Conservation (phyloP, 2,113 vertebrate species). For the Montifringilla adamsi region DNA sequence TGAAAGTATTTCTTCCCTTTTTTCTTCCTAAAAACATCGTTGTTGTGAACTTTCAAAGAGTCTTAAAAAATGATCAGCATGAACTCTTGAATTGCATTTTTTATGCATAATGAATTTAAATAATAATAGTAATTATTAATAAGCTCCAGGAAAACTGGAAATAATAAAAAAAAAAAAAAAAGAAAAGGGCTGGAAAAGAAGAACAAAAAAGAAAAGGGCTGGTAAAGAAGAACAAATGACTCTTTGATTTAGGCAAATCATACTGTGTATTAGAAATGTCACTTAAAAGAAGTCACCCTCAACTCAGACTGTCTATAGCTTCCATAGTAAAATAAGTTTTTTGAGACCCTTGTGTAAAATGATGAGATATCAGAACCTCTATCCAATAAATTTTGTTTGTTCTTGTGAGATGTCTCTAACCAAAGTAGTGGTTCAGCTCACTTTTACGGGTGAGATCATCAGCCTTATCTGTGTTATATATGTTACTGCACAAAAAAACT, state of each 20-base stretch:
- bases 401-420: background rate
- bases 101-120: background rate
- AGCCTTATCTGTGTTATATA: background rate
- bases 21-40: background rate
- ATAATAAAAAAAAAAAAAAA: background rate
- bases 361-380: background rate
- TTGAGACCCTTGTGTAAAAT: background rate
- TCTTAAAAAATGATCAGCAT: background rate
- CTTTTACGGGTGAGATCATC: background rate
- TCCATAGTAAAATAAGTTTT: background rate
- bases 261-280: background rate
- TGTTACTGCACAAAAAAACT: background rate
- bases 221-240: background rate
- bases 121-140: constrained; percentile 1
- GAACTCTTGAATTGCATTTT: background rate
- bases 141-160: background rate
- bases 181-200: background rate
- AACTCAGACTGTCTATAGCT: background rate
- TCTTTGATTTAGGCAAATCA: background rate
- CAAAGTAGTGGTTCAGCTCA: background rate
- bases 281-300: background rate
- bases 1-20: background rate
- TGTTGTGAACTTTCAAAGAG: background rate
- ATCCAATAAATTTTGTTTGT: background rate
- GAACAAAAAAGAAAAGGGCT: background rate